Evolutionary conservation across 2,888 invertebrate genomes (phyloP).

Genomic region (Rhingia rostrata): DNA sequence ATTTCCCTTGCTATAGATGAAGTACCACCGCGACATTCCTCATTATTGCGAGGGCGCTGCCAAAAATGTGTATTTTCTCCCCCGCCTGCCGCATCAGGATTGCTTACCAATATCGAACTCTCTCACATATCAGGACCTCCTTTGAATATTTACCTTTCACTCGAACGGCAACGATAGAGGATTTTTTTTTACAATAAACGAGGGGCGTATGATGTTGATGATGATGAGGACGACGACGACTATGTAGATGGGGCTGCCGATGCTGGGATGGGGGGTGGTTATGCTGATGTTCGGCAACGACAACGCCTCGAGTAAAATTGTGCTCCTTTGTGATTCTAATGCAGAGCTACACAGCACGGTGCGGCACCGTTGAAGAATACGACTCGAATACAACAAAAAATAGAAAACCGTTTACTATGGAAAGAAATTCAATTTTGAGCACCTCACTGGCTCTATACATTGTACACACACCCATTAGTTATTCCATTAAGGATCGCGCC

Average conservation of each 20-base stretch:
- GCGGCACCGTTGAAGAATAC: conserved; percentile 43
- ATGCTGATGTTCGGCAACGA: conserved; percentile 32
- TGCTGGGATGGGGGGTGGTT: conserved; percentile 2
- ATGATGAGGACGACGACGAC: conserved; percentile 57
- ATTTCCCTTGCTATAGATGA: conserved; percentile 31
- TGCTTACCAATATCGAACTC: conserved; percentile 71
- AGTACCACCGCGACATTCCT: conserved; percentile 55
- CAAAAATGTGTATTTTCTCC: conserved; percentile 53
- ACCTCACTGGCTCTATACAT: conserved; percentile 64
- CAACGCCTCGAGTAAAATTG: conserved; percentile 67
- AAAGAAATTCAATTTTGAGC: conserved; percentile 73
- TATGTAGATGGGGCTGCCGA: conserved; percentile 39
- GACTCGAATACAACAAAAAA: conserved; percentile 32
- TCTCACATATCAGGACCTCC: conserved; percentile 70
- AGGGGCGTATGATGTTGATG: conserved; percentile 62
- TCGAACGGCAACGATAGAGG: conserved; percentile 64
- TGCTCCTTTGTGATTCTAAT: conserved; percentile 73
- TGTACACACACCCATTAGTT: conserved; percentile 63
- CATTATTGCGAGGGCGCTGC: conserved; percentile 69
- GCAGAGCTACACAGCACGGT: conserved; percentile 47
- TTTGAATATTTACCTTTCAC: conserved; percentile 73
- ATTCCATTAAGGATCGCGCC: conserved; percentile 69
- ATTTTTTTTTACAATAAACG: conserved; percentile 68
- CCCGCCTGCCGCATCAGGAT: conserved; percentile 45
- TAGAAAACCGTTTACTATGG: conserved; percentile 37